Evolutionary conservation across 2,113 vertebrate genomes (phyloP), one percentile per base, ranked within the genome.

Genomic region (Amphiprion percula): DNA sequence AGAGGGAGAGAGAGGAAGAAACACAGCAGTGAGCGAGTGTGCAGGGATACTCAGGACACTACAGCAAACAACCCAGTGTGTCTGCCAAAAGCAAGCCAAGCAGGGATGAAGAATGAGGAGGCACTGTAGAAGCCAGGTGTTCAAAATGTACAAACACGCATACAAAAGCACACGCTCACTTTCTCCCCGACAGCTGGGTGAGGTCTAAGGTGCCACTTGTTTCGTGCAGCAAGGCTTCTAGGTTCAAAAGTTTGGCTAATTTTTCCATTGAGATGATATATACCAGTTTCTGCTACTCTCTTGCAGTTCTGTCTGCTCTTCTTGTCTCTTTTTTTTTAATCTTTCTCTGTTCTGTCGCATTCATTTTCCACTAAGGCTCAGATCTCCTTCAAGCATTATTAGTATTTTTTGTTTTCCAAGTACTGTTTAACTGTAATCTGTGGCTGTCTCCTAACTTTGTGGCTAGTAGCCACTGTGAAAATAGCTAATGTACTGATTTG

Each of bases 41-140:
- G 53, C 26, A 14, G 41, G 11, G 41, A 44, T 44, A 44, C 30
- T 19, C 46, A 49, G 56, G 62, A 82, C 66, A 30, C 26, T 19
- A 54, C 28, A 73, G 63, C 54, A 65, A 61, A 66, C 63, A 59
- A 41, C 70, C 62, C 3, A 33, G 26, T 28, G 53, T 65, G 65
- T 21, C 3, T 81, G 80, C 30, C 75, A 77, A 67, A 84, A 67
- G 52, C 60, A 74, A 86, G 60, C 69, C 78, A 90, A 80, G 80
- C 83, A 87, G 69, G 62, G 73, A 84, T 88, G 67, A 90, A 84
- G 65, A 77, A 88, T 84, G 81, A 82, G 83, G 44, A 67, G 73
- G 44, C 70, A 46, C 17, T 74, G 39, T 63, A 66, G 64, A n/a
- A 77, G 62, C 82, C 82, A 85, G 79, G 77, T 89, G 87, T 85